Evolutionary conservation across 2,888 invertebrate genomes (phyloP), one percentile per base, ranked within the genome.

Genomic region (Pandemis cinnamomeana): DNA sequence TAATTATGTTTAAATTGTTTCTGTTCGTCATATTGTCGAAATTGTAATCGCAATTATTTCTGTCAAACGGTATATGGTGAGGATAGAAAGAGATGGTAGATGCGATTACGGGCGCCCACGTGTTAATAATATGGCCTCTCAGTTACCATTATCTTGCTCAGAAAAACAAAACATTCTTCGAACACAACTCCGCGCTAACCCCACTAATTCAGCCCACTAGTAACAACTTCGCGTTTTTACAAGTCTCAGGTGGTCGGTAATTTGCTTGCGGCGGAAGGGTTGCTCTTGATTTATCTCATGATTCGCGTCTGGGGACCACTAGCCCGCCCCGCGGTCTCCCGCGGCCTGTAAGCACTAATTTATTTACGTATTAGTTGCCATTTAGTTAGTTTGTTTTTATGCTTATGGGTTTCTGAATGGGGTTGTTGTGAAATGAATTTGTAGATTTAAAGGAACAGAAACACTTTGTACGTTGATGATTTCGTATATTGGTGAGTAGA

Each of bases 211-310:
- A 67, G 51, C 66, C 51, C 13, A 53, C 81, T 83, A 82, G 81
- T 85, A 86, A 87, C 90, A 83, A 90, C 88, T 86, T 86, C 84
- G 85, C 81, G 87, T 91, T 93, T 93, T 93, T 92, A 89, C 87
- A 89, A 91, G 93, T 92, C 93, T 93, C 93, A 94, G 93, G 93
- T 94, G 93, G 92, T 87, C 83, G 80, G 90, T 91, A 91, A 92
- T 92, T 92, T 92, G 91, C 89, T 90, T 88, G 89, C 81, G 84
- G 84, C 81, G 83, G 90, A 92, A 93, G 93, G 93, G 93, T 93
- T 93, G 87, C 84, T 79, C 81, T 86, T 92, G 93, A 93, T 93
- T 94, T 93, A 94, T 93, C 83, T 86, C 79, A 77, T 89, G 91
- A 93, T 86, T 89, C 86, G 88, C 90, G 87, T 82, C 86, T 67